These are phyloP conservation scores for Nysson spinosus DNA, from an alignment of 2,888 invertebrate species.

Conservation along the genomic window DNA sequence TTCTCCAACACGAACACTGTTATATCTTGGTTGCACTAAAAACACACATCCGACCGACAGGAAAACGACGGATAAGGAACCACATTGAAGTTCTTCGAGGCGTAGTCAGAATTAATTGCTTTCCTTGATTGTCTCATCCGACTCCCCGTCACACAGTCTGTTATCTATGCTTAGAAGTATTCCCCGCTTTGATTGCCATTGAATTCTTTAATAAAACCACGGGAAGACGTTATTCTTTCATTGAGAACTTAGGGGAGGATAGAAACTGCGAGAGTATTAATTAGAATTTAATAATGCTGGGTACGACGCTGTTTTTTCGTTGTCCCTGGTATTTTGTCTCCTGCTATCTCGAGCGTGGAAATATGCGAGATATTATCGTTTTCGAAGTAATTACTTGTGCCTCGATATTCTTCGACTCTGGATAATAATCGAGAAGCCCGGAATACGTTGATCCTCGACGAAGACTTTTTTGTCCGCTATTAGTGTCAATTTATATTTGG, in stretches of 20 bases:
- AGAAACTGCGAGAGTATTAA: not conserved
- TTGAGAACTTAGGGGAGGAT: not conserved
- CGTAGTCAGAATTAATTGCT: slow-evolving; percentile 40
- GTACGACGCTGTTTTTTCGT: not conserved
- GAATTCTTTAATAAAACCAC: slow-evolving; percentile 19
- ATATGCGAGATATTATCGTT: too few relatives aligned
- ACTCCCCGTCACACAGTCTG: slow-evolving; percentile 9
- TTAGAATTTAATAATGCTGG: slow-evolving; percentile 19
- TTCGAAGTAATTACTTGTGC: not conserved
- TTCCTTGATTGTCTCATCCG: slow-evolving; percentile 26
- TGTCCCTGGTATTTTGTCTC: not conserved
- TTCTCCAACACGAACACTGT: not conserved
- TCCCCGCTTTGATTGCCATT: not conserved
- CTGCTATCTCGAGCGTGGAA: too few relatives aligned
- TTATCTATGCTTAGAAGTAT: too few relatives aligned
- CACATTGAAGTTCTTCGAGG: slow-evolving; percentile 30
- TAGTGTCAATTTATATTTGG: too few relatives aligned
- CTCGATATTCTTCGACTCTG: too few relatives aligned
- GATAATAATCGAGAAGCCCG: too few relatives aligned
- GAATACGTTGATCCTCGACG: too few relatives aligned
- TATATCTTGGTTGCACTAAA: slow-evolving; percentile 1
- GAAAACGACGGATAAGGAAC: slow-evolving; percentile 21
- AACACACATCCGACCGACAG: not conserved
- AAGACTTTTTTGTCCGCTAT: too few relatives aligned
- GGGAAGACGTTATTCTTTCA: slow-evolving; percentile 16